These are phyloP conservation scores for Lacerta bilineata DNA, from an alignment of 2,797 vertebrate species.

Conservation along the genomic window DNA sequence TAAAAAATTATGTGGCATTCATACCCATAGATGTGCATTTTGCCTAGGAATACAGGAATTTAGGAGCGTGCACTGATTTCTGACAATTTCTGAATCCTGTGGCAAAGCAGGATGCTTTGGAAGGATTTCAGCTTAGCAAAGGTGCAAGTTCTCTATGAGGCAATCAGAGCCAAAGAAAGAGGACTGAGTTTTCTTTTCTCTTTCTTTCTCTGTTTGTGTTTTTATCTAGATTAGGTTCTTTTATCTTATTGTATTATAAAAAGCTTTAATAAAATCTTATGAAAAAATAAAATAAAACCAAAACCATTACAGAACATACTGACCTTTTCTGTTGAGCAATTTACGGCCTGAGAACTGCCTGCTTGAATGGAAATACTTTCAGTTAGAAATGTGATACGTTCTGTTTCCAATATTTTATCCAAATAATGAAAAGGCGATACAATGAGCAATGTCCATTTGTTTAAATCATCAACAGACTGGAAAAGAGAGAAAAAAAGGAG, in stretches of 20 bases:
- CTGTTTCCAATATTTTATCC: conserved; percentile 75
- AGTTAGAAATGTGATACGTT: conserved; percentile 92
- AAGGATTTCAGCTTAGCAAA: too few relatives aligned
- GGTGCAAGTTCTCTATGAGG: too few relatives aligned
- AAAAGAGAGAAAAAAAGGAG: conserved; percentile 45
- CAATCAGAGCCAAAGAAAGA: too few relatives aligned
- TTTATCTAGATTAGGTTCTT: too few relatives aligned
- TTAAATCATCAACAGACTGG: conserved; percentile 90
- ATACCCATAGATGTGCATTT: not conserved
- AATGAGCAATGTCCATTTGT: conserved; percentile 88
- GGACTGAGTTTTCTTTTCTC: too few relatives aligned
- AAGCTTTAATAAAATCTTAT: too few relatives aligned
- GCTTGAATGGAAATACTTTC: conserved; percentile 83
- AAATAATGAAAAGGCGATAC: conserved; percentile 77
- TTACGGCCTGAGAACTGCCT: conserved; percentile 56
- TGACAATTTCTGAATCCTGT: not conserved
- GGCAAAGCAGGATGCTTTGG: too few relatives aligned
- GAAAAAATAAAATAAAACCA: not conserved
- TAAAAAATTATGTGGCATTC: not conserved
- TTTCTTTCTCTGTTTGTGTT: too few relatives aligned
- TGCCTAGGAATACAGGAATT: too few relatives aligned
- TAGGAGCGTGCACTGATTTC: too few relatives aligned
- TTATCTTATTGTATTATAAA: too few relatives aligned
- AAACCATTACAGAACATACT: conserved; percentile 41
- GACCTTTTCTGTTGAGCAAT: conserved; percentile 83